Evolutionary conservation across 2,113 vertebrate species (phyloP).

Genomic region (Oxyura jamaicensis): DNA sequence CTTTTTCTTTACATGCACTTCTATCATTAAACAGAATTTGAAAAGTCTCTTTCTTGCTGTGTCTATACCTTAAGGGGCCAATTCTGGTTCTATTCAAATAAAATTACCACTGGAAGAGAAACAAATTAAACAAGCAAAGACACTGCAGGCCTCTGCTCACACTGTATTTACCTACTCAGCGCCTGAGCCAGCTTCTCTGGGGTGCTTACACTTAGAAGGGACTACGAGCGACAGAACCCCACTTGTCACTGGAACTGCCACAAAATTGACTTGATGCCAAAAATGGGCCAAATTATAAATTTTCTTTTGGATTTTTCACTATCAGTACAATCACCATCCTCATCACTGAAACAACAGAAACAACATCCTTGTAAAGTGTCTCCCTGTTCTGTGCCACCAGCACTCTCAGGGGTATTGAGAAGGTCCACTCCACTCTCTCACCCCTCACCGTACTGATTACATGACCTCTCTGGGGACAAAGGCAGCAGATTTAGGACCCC

Average conservation of each 20-base stretch:
- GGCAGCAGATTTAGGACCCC: not conserved
- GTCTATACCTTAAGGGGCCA: slow-evolving; percentile 31
- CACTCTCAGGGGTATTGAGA: not conserved
- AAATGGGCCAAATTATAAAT: not conserved
- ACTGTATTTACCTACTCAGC: not conserved
- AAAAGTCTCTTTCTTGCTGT: not conserved
- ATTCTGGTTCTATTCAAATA: slow-evolving; percentile 39
- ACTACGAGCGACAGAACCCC: not conserved
- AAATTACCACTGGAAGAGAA: slow-evolving; percentile 42
- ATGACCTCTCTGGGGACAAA: not conserved
- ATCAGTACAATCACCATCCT: not conserved
- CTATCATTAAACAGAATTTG: not conserved
- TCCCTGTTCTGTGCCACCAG: not conserved
- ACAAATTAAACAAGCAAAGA: slow-evolving; percentile 42
- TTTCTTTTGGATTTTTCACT: not conserved
- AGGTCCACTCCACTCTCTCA: not conserved
- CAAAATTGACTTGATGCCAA: not conserved
- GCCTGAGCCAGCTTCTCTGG: not conserved
- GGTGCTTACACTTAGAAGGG: not conserved
- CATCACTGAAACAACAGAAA: not conserved
- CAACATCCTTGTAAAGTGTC: rapidly evolving
- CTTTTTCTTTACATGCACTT: not conserved
- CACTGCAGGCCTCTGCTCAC: not conserved
- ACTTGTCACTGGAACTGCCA: not conserved
- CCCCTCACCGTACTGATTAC: not conserved